A percentile compares a stretch with the other conserved stretches of the same genome.
Evolutionary conservation across 1,140 invertebrate genomes (phyloP).

Genomic region (Lycorma delicatula): DNA sequence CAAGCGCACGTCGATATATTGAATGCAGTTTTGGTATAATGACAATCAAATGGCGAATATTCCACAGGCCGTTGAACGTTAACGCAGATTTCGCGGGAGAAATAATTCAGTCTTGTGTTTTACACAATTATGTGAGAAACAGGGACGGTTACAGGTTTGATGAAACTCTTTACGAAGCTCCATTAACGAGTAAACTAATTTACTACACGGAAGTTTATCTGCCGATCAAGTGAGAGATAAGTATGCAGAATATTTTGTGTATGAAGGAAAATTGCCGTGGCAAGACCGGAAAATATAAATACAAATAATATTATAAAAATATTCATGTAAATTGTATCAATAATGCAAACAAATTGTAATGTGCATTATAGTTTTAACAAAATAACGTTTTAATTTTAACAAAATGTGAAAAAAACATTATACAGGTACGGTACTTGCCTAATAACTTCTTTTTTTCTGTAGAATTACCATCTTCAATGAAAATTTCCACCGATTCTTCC

Average conservation of each 20-base stretch:
- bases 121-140: slow-evolving; percentile 4
- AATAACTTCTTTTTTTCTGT: no score
- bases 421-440: no score
- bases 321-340: no score
- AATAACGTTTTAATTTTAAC: no score
- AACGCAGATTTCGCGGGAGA: background rate
- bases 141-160: background rate
- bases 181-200: background rate
- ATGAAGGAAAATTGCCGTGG: slow-evolving; percentile 5
- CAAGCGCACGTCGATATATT: background rate
- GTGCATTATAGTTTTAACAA: no score
- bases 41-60: background rate
- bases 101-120: background rate
- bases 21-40: background rate
- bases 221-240: background rate
- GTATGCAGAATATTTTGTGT: background rate
- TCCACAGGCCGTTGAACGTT: background rate
- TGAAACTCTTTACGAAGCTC: background rate
- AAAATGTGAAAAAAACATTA: no score
- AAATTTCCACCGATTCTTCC: no score
- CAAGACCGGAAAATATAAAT: background rate
- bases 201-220: background rate
- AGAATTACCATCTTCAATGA: no score
- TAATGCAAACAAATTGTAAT: no score
- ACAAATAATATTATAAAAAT: no score